These are phyloP conservation scores for Dynastes grantii DNA, from an alignment of 2,888 invertebrate species.

Conservation along the genomic window DNA sequence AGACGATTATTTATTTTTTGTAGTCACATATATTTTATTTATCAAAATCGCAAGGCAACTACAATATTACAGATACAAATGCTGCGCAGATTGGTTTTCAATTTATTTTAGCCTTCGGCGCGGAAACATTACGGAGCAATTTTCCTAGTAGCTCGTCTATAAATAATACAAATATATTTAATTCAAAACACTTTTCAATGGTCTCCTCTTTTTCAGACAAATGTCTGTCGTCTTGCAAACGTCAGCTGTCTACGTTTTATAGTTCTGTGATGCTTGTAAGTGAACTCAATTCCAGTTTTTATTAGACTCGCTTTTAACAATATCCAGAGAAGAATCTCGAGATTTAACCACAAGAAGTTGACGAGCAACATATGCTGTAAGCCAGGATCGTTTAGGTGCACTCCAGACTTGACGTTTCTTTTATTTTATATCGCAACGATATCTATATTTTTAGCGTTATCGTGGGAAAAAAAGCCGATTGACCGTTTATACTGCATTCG, in stretches of 20 bases:
- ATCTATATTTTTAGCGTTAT: conserved; percentile 49
- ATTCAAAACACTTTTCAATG: conserved; percentile 35
- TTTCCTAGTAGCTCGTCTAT: conserved; percentile 19
- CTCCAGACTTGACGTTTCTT: conserved; percentile 42
- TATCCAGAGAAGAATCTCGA: conserved; percentile 53
- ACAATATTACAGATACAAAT: neutral
- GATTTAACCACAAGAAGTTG: conserved; percentile 56
- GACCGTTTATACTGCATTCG: conserved; percentile 15
- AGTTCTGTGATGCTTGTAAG: conserved; percentile 54
- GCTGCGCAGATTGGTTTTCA: neutral
- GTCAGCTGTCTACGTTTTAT: conserved; percentile 51
- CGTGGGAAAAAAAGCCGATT: conserved; percentile 45
- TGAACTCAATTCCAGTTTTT: conserved; percentile 58
- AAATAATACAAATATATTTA: conserved; percentile 40
- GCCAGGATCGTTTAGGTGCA: conserved; percentile 50
- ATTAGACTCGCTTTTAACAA: conserved; percentile 50
- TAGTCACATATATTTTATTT: no score
- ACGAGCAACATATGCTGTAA: conserved; percentile 58
- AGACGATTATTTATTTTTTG: no score
- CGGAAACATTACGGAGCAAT: conserved; percentile 8
- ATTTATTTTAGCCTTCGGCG: neutral
- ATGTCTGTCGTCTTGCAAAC: conserved; percentile 25
- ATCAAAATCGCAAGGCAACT: no score
- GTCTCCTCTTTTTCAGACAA: conserved; percentile 15
- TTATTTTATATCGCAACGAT: conserved; percentile 49